These are phyloP conservation scores for Agrenia bidenticulata DNA, from an alignment of 2,888 invertebrate genomes.

Conservation along the genomic window DNA sequence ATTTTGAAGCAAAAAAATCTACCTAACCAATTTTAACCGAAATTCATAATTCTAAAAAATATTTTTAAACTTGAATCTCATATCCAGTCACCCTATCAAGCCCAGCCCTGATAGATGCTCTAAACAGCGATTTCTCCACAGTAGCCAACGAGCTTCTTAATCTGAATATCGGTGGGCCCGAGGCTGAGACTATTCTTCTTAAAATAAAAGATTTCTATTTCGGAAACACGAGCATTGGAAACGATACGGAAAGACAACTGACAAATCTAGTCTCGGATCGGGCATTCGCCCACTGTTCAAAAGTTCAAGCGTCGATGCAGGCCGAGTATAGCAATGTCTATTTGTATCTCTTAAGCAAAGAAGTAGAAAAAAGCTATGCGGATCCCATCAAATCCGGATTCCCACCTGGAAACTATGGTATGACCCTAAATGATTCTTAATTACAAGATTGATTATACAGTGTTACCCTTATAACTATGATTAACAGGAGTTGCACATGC, in stretches of 20 bases:
- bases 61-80: too few species aligned
- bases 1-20: too few species aligned
- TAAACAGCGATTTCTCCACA: too few species aligned
- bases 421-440: too few species aligned
- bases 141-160: too few species aligned
- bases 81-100: too few species aligned
- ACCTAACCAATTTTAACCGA: too few species aligned
- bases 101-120: too few species aligned
- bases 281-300: conserved; percentile 23
- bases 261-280: conserved; percentile 34
- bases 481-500: conserved; percentile 29
- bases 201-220: conserved; percentile 34
- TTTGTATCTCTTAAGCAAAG: conserved; percentile 31
- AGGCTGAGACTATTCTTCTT: neutral
- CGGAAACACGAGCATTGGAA: conserved; percentile 28
- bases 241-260: conserved; percentile 27
- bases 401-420: conserved; percentile 19
- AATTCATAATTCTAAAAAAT: too few species aligned
- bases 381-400: conserved; percentile 12
- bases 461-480: neutral
- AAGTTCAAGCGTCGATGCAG: conserved; percentile 28
- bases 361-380: conserved; percentile 28
- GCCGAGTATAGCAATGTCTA: conserved; percentile 20
- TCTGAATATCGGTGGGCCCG: too few species aligned
- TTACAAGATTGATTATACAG: neutral